Base-by-base conservation (phyloP, 2,888 invertebrate species). In the Choreutis nemorana region DNA sequence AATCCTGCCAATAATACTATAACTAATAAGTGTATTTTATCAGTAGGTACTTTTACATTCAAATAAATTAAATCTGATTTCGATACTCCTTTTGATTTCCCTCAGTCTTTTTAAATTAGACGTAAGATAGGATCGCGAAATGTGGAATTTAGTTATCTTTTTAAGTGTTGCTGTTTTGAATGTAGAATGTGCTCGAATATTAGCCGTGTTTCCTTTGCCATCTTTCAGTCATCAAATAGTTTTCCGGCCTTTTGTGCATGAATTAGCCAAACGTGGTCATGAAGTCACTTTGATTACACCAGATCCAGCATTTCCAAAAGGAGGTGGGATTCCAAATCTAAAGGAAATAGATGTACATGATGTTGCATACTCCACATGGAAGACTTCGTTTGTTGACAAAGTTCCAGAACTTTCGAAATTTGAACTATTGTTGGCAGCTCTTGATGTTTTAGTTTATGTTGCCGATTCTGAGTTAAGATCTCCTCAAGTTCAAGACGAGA, bases 241-340 rank as follows among this genome's bases (percentile, higher is more conserved):
- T 1, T 64, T 49, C 54, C 61, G 48, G 14, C 44, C 49, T 15
- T 30, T 73, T 1, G 50, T 55, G 10, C 41, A 53, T 11, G 61
- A 58, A 14, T 34, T 77, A 14, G 52, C 50, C 1, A 45, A 35
- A 26, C 44, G 55, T 11, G 75, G 75, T 1, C 77, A 79, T 35
- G 48, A 72, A 26, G 33, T 77, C 0, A 51, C 54, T 0, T 42
- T 68, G 0, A 31, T 66, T 2, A 65, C 73, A 1, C 28, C 72
- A 3, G 35, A 65, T 32, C 64, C 66, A 0, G 42, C 36, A 1
- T 40, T 41, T 25, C 30, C 37, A 6, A 60, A 64, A 14, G 60
- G 73, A 26, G 29, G 42, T 6, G 37, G 47, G 1, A 42, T 66
- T 1, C 27, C 36, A 2, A 65, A 63, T 32, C 30, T 62, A 1